Evolutionary conservation across 2,113 vertebrate species (phyloP).

Genomic region (Macquaria ambigua): DNA sequence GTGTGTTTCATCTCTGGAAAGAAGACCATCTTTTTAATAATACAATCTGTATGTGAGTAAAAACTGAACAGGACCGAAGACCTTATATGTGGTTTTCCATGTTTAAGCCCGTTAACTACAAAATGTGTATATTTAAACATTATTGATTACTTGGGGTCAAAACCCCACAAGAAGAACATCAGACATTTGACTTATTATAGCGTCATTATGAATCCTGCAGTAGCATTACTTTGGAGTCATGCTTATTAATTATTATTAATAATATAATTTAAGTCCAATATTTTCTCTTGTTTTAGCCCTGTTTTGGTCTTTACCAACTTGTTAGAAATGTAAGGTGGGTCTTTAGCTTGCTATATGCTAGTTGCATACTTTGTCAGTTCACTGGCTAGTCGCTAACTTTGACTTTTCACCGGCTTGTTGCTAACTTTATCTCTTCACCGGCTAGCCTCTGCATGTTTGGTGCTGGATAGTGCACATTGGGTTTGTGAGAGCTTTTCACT

Average conservation of each 20-base stretch:
- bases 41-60: not conserved
- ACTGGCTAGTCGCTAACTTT: not conserved
- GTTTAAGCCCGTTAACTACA: not conserved
- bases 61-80: not conserved
- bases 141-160: not conserved
- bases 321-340: not conserved
- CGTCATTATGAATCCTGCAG: too few relatives aligned
- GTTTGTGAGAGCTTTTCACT: not conserved
- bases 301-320: not conserved
- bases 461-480: not conserved
- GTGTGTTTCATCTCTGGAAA: conserved; percentile 12
- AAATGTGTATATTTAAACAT: not conserved
- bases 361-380: not conserved
- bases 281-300: not conserved
- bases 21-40: not conserved
- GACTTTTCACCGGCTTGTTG: not conserved
- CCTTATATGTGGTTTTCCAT: not conserved
- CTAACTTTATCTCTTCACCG: not conserved
- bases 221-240: not conserved
- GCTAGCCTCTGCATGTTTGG: not conserved
- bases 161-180: not conserved
- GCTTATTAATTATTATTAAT: too few relatives aligned
- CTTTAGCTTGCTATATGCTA: not conserved
- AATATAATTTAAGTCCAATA: not conserved
- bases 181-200: not conserved